Evolutionary conservation across 2,888 invertebrate genomes (phyloP).

Genomic region (Aleiodes testaceus): DNA sequence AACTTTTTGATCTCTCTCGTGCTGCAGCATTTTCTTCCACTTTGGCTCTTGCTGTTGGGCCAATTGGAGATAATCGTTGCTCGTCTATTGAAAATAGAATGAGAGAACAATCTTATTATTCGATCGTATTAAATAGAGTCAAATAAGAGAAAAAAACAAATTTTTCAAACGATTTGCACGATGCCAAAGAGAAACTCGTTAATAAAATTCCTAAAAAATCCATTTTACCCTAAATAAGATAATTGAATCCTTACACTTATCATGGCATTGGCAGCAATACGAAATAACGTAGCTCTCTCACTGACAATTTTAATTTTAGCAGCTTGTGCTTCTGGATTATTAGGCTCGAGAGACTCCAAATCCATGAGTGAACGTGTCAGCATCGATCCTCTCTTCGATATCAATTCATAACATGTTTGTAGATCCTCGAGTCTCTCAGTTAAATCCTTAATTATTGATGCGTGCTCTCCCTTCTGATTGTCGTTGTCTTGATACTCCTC

Average conservation of each 20-base stretch:
- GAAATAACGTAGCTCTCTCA: slow-evolving; percentile 95
- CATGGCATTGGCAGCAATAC: slow-evolving; percentile 97
- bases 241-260: slow-evolving; percentile 82
- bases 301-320: slow-evolving; percentile 91
- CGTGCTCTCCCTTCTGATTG: slow-evolving; percentile 75
- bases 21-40: slow-evolving; percentile 93
- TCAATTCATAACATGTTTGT: slow-evolving; percentile 92
- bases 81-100: slow-evolving; percentile 78
- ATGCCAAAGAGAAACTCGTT: too few relatives aligned
- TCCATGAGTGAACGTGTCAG: slow-evolving; percentile 87
- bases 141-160: too few relatives aligned
- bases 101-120: not conserved
- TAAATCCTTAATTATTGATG: slow-evolving; percentile 81
- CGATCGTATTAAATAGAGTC: not conserved
- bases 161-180: too few relatives aligned
- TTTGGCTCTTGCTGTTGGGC: slow-evolving; percentile 93
- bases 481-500: slow-evolving; percentile 71
- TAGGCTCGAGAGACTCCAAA: slow-evolving; percentile 79
- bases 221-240: not conserved
- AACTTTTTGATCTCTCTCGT: slow-evolving; percentile 95
- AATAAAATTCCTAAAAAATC: not conserved
- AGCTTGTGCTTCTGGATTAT: slow-evolving; percentile 77
- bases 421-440: slow-evolving; percentile 90
- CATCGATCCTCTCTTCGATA: slow-evolving; percentile 89
- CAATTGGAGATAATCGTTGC: slow-evolving; percentile 91